These are phyloP conservation scores for Drosophila neutralis DNA, from an alignment of 2,888 invertebrate genomes.

Conservation along the genomic window DNA sequence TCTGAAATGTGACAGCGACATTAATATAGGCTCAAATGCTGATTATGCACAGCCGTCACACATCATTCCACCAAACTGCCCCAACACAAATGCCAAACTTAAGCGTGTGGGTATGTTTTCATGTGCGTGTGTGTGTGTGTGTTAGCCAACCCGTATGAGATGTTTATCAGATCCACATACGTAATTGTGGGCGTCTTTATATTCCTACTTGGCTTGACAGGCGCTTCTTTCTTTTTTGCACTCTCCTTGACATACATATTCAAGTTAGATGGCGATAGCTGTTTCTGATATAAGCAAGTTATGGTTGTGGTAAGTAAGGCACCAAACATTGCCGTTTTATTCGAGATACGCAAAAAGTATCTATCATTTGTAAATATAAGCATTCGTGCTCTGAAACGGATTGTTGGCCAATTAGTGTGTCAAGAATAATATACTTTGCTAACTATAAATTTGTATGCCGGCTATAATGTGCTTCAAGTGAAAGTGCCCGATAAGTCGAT, in stretches of 20 bases:
- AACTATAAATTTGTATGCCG: background rate
- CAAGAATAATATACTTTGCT: background rate
- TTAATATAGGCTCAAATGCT: slow-evolving; percentile 65
- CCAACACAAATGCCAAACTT: slow-evolving; percentile 37
- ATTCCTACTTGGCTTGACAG: slow-evolving; percentile 53
- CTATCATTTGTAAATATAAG: background rate
- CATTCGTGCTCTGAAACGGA: background rate
- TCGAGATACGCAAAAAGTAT: background rate
- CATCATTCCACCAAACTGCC: slow-evolving; percentile 15
- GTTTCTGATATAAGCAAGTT: slow-evolving; percentile 6
- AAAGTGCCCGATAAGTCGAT: background rate
- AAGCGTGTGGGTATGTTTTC: background rate
- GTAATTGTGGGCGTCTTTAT: slow-evolving; percentile 58
- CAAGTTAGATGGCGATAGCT: slow-evolving; percentile 3
- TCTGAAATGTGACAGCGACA: slow-evolving; percentile 38
- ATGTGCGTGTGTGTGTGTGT: slow-evolving; percentile 1
- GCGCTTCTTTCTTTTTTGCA: slow-evolving; percentile 37
- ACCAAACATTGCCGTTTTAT: background rate
- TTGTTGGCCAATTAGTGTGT: background rate
- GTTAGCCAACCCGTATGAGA: slow-evolving; percentile 8
- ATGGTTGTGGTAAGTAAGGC: slow-evolving; percentile 1
- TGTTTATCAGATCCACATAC: slow-evolving; percentile 16
- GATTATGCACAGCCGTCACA: slow-evolving; percentile 55
- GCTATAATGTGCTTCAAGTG: background rate
- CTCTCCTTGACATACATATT: slow-evolving; percentile 7